Evolutionary conservation across 37 sponge, comb jelly and placozoan species (phyloP).

Genomic region (Dysidea cf. avara): DNA sequence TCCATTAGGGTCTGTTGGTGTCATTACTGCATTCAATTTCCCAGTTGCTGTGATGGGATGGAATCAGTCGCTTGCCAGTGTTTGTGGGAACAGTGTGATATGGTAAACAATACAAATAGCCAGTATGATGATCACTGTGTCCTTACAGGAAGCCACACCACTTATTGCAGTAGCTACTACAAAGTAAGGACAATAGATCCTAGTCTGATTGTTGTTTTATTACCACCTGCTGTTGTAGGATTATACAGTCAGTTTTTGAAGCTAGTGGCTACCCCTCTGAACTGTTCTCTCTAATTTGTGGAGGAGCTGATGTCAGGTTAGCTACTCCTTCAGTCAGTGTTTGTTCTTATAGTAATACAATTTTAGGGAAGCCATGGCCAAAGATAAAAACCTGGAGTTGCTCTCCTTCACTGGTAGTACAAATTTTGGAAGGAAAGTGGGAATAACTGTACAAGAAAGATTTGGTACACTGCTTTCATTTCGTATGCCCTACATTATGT

Average conservation of each 20-base stretch:
- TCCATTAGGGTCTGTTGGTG: constrained; percentile 89
- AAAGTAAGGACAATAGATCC: constrained; percentile 28
- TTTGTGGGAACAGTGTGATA: constrained; percentile 93
- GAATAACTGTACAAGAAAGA: constrained; percentile 79
- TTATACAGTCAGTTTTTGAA: constrained; percentile 78
- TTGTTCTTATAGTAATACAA: no score
- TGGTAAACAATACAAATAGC: constrained; percentile 62
- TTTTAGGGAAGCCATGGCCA: constrained; percentile 84
- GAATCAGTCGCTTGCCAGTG: constrained; percentile 83
- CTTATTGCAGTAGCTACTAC: constrained; percentile 78
- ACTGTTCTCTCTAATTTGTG: constrained; percentile 78
- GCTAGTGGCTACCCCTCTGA: constrained; percentile 79
- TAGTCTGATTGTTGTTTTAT: no score
- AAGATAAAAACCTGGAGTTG: constrained; percentile 79
- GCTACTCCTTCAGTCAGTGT: background rate
- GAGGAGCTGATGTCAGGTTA: constrained; percentile 92
- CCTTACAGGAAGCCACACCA: constrained; percentile 87
- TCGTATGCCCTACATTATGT: background rate
- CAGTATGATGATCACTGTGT: background rate
- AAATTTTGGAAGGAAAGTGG: constrained; percentile 83
- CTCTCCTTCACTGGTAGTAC: constrained; percentile 98
- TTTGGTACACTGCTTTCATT: constrained; percentile 66
- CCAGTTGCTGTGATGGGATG: constrained; percentile 97
- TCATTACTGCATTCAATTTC: constrained; percentile 99
- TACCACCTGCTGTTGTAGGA: no score